phyloP scores from a whole-genome alignment of 2,113 vertebrate species.

The Kryptolebias marmoratus region DNA sequence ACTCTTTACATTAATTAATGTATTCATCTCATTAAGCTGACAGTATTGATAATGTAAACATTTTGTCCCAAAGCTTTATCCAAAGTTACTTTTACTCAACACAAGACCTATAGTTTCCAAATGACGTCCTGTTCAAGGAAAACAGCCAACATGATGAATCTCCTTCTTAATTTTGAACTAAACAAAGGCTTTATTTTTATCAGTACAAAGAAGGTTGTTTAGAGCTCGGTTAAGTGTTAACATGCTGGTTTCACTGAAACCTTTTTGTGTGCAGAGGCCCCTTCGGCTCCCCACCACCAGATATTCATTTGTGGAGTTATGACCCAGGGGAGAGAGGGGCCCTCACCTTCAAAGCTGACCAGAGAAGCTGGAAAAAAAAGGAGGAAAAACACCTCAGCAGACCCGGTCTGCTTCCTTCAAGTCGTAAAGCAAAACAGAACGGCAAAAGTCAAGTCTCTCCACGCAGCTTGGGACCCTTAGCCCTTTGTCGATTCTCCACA shows the following conservation, averaged over 20 bases:
- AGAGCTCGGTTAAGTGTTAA: conserved; percentile 37
- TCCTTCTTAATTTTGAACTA: not conserved
- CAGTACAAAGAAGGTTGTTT: conserved; percentile 24
- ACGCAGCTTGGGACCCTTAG: conserved; percentile 60
- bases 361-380: conserved; percentile 32
- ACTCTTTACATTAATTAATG: too few species aligned
- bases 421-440: conserved; percentile 68
- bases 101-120: conserved; percentile 1
- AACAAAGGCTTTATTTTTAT: conserved; percentile 12
- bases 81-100: not conserved
- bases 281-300: conserved; percentile 36
- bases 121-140: not conserved
- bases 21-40: too few species aligned
- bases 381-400: conserved; percentile 34
- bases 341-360: conserved; percentile 63
- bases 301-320: conserved; percentile 56
- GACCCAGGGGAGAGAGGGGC: conserved; percentile 57
- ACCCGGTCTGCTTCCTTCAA: conserved; percentile 34
- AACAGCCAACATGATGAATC: not conserved
- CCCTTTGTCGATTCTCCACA: conserved; percentile 47
- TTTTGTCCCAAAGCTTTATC: not conserved
- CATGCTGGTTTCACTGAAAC: conserved; percentile 33
- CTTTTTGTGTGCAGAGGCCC: conserved; percentile 52
- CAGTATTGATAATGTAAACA: too few species aligned
- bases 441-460: conserved; percentile 50